Evolutionary conservation across 2,113 vertebrate genomes (phyloP), one percentile per base, ranked within the genome.

Genomic region (Spea bombifrons): DNA sequence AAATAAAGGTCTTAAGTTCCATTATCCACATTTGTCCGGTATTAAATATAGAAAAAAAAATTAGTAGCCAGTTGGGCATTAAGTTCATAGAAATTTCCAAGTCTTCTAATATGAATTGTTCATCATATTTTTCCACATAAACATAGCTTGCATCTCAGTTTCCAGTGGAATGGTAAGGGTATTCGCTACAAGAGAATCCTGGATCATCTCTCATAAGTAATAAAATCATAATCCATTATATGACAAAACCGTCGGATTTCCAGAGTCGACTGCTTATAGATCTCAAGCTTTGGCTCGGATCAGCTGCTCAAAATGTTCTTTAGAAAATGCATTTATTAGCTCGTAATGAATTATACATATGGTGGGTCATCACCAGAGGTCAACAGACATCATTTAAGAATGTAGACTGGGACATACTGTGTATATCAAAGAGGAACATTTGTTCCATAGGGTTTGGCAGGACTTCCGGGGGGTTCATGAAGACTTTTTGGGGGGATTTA

Each of bases 81-180:
- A 69, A 65, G 55, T 78, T 66, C 47, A 64, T 47, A 52, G 76
- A 65, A 50, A 78, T 78, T 71, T 78, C 76, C 76, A 78, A 43
- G 76, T 64, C 63, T 78, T 43, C 16, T 10, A 47, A 55, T 50
- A 49, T 52, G 50, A 76, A 69, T 59, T 43, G 65, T 12, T 59
- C 75, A 69, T 66, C 44, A 59, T 43, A 69, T 71, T 71, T 78
- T 78, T 78, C 76, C 76, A 78, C 76, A 78, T 78, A 71, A 78
- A 78, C 53, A 57, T 17, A 64, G 75, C 55, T 30, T 50, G 44
- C 66, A 15, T 71, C 57, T 70, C 16, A 48, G n/a, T 71, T 78
- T 78, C 76, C 76, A 78, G 12, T 43, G 67, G 64, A 52, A 50
- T 5, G 47, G 46, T 59, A 47, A 3, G 66, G 66, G 46, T n/a